These are phyloP conservation scores for Rhingia rostrata DNA, from an alignment of 2,888 invertebrate species.

Conservation along the genomic window DNA sequence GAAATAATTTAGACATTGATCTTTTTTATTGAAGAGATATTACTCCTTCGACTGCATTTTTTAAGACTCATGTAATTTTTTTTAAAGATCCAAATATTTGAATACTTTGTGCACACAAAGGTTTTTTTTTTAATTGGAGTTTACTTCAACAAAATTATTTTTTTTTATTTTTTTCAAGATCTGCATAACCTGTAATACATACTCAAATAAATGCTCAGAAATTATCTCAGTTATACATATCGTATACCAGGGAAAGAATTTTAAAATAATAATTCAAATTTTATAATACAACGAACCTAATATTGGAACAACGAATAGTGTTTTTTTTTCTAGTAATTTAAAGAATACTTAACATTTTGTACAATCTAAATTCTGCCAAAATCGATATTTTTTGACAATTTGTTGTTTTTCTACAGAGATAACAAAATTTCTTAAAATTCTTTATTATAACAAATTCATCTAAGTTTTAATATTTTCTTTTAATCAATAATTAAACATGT, in stretches of 20 bases:
- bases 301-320: constrained; percentile 5
- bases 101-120: too few species aligned
- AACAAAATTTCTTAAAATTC: constrained; percentile 54
- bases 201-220: too few species aligned
- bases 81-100: too few species aligned
- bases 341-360: constrained; percentile 31
- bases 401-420: constrained; percentile 47
- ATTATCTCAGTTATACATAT: too few species aligned
- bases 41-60: too few species aligned
- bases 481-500: constrained; percentile 48
- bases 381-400: constrained; percentile 5
- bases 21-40: too few species aligned
- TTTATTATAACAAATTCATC: constrained; percentile 64
- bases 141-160: too few species aligned
- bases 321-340: neutral
- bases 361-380: constrained; percentile 50
- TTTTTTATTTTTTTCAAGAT: too few species aligned
- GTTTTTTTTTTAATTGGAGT: too few species aligned
- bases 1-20: too few species aligned
- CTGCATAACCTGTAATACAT: too few species aligned
- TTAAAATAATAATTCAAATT: neutral
- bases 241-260: neutral
- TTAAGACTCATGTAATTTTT: too few species aligned
- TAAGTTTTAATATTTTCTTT: constrained; percentile 39
- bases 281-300: constrained; percentile 2